Evolutionary conservation across 2,888 invertebrate species (phyloP), one percentile per base, ranked within the genome.

Genomic region (Atherix ibis): DNA sequence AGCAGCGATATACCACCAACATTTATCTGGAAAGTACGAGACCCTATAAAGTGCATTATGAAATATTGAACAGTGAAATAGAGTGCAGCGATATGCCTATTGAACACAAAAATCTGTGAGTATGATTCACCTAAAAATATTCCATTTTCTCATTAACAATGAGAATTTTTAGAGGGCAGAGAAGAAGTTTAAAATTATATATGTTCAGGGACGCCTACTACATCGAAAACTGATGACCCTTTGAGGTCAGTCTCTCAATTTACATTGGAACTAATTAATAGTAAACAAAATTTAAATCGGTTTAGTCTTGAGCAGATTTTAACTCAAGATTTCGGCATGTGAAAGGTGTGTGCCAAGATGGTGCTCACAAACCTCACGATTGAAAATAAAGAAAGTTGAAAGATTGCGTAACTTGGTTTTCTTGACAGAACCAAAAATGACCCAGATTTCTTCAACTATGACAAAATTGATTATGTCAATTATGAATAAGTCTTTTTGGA

Each of bases 261-360:
- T 5, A 27, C 27, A 27, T 9, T 27, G 13, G 13, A 9, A n/a
- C n/a, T n/a, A n/a, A 27, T 5, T n/a, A 8, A 12, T 5, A 27
- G 27, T 27, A 13, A 27, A 27, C 13, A 12, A 27, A 27, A 27
- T 27, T 27, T 27, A n/a, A 28, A 12, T 17, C 3, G 10, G 12
- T 18, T 30, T n/a, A 30, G 10, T 4, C n/a, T 30, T 10, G n/a
- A 30, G 18, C 4, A 30, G 13, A 2, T 30, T 30, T 30, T 30
- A 3, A 30, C 18, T 8, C 12, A 30, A 17, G 8, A 30, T 30
- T 30, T 30, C 18, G 8, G 18, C 30, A 30, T 30, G 30, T 13
- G 13, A 30, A 30, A 30, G 30, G n/a, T 28, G 8, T 28, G 28
- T 28, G 28, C 5, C 28, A 28, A 28, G n/a, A 4, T 30, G 30